Percentiles rank a stretch among this genome's conserved stretches.
Evolutionary conservation across 2,113 vertebrate genomes (phyloP).

Genomic region (Hippopotamus amphibius): DNA sequence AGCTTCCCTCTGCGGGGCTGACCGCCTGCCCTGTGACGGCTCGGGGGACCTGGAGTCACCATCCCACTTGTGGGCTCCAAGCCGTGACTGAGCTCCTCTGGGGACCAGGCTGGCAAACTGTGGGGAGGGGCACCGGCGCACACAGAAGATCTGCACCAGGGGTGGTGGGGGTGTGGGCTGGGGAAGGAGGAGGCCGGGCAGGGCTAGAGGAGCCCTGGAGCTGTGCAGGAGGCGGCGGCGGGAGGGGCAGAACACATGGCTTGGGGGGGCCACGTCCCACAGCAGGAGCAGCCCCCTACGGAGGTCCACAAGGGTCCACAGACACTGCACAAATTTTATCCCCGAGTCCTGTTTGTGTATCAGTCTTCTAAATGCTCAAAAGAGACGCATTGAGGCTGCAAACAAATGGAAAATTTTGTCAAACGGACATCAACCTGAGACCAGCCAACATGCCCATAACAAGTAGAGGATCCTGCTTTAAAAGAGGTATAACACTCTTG

Average conservation of each 20-base stretch:
- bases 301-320: neutral
- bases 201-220: neutral
- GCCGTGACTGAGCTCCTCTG: neutral
- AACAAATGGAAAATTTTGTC: neutral
- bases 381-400: neutral
- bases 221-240: neutral
- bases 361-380: neutral
- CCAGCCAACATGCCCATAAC: fast-evolving
- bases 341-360: neutral
- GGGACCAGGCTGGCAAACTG: neutral
- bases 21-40: fast-evolving
- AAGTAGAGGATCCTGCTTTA: neutral
- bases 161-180: neutral
- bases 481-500: neutral
- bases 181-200: neutral
- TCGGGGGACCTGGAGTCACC: neutral
- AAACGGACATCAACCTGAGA: neutral
- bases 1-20: neutral
- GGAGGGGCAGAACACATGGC: fast-evolving
- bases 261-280: fast-evolving
- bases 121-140: neutral
- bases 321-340: neutral
- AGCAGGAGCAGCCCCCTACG: neutral
- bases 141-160: neutral
- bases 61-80: neutral